Conservation (phyloP, 2,888 invertebrate genomes). For the Nymphalis urticae region DNA sequence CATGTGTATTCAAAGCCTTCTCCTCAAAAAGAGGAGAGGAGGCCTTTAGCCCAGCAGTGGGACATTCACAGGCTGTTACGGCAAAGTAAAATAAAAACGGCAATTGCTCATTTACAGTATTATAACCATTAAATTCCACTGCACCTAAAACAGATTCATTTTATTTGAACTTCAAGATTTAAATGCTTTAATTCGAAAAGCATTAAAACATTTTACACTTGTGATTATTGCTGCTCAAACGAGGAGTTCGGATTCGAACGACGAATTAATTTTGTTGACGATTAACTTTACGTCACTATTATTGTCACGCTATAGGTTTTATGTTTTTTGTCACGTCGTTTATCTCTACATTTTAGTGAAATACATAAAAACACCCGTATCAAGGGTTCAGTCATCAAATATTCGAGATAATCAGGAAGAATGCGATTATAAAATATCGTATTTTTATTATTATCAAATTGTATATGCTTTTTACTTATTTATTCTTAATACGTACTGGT, state of each 20-base stretch:
- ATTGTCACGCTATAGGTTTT: slow-evolving; percentile 66
- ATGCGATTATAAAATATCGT: too few relatives aligned
- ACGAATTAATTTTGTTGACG: slow-evolving; percentile 66
- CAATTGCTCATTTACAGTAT: background rate
- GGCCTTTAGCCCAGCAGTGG: too few relatives aligned
- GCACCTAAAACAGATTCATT: slow-evolving; percentile 28
- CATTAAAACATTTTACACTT: slow-evolving; percentile 65
- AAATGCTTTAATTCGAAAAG: slow-evolving; percentile 32
- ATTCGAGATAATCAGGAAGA: too few relatives aligned
- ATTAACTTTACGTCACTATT: slow-evolving; percentile 62
- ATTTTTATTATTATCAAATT: background rate
- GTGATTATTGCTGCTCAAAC: slow-evolving; percentile 65
- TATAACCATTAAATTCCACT: slow-evolving; percentile 17
- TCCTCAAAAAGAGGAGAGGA: too few relatives aligned
- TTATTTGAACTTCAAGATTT: slow-evolving; percentile 51
- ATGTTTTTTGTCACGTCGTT: slow-evolving; percentile 38
- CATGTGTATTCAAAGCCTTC: too few relatives aligned
- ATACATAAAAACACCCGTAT: too few relatives aligned
- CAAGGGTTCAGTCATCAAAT: too few relatives aligned
- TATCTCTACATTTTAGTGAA: slow-evolving; percentile 9
- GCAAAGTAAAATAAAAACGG: slow-evolving; percentile 3
- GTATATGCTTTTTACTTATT: slow-evolving; percentile 33
- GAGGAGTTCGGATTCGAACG: slow-evolving; percentile 61
- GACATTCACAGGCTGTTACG: too few relatives aligned
- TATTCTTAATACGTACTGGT: slow-evolving; percentile 40